Percentiles rank a stretch among this genome's conserved stretches.
Evolutionary conservation across 2,888 invertebrate species (phyloP).

Genomic region (Dryomyza anilis): DNA sequence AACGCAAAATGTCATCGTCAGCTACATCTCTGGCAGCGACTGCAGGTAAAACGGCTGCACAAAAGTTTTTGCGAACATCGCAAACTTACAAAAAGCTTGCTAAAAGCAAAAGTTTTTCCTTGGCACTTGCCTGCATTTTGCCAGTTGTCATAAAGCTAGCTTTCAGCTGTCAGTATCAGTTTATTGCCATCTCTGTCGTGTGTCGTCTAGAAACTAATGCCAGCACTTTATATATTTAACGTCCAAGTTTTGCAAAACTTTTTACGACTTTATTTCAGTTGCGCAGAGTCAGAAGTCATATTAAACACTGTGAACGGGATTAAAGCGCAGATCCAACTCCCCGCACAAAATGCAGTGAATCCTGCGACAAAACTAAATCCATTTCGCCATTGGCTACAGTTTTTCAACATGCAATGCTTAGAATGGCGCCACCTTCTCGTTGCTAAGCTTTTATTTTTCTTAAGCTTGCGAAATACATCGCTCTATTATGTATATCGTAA

Average conservation of each 20-base stretch:
- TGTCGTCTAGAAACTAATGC: conserved; percentile 46
- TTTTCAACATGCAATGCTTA: background rate
- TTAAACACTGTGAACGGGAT: too few relatives aligned
- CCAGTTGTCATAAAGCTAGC: too few relatives aligned
- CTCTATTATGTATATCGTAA: too few relatives aligned
- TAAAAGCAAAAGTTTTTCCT: too few relatives aligned
- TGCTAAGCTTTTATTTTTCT: conserved; percentile 6
- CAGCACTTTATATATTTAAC: background rate
- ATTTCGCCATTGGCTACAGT: background rate
- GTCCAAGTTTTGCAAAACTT: conserved; percentile 50
- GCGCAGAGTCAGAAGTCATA: conserved; percentile 1
- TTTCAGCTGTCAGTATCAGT: too few relatives aligned
- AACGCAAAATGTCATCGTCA: background rate
- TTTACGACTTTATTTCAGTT: conserved; percentile 52
- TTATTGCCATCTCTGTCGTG: background rate
- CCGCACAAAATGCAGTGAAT: background rate
- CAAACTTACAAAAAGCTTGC: too few relatives aligned
- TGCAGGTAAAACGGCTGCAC: background rate
- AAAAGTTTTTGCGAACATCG: too few relatives aligned
- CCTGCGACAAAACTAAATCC: too few relatives aligned
- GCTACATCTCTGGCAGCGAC: background rate
- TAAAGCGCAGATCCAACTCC: background rate
- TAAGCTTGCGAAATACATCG: conserved; percentile 1
- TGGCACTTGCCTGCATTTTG: too few relatives aligned
- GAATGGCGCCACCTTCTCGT: background rate